Evolutionary conservation across 2,113 vertebrate genomes (phyloP), one percentile per base, ranked within the genome.

Genomic region (Marmota flaviventris): DNA sequence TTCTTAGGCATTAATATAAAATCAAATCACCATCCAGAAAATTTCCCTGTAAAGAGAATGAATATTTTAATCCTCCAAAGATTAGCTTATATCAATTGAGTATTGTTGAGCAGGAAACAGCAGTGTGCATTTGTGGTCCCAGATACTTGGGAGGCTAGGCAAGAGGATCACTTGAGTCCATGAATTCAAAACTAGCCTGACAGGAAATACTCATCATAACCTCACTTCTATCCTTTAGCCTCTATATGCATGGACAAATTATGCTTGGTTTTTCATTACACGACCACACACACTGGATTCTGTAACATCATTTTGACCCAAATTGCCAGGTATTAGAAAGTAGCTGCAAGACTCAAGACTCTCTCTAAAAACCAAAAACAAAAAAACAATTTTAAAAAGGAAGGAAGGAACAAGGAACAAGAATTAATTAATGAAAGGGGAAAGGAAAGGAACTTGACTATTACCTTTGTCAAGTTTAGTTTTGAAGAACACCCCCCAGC

Each of bases 191-290:
- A 34, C 29, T 14, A 67, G 65, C 65, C 65, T 67, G 45, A 67
- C 5, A 13, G n/a, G 81, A 94, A 93, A 45, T 93, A 79, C 63
- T 89, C 29, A 37, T 75, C 22, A 34, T 42, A 91, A 83, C 81
- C 61, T 81, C 63, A 76, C 29, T 96, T 94, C 73, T 97, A 42
- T 48, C 85, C 82, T 53, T 97, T 94, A 94, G 45, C 65, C 42
- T 96, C n/a, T 11, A 65, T 77, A 73, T 69, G 61, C 82, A 83
- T 1, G 92, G 79, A 27, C 70, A 75, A 85, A n/a, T 88, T 95
- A 25, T 73, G 82, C 85, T 92, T 97, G 73, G 37, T 22, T 76
- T 83, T 78, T 97, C 39, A 53, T 96, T 77, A 45, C 32, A 4
- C 37, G n/a, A 67, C 70, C 92, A 48, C 9, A 92, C 48, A 90